Base-by-base conservation (phyloP, 2,888 invertebrate genomes). In the Lasioglossum villosulum region DNA sequence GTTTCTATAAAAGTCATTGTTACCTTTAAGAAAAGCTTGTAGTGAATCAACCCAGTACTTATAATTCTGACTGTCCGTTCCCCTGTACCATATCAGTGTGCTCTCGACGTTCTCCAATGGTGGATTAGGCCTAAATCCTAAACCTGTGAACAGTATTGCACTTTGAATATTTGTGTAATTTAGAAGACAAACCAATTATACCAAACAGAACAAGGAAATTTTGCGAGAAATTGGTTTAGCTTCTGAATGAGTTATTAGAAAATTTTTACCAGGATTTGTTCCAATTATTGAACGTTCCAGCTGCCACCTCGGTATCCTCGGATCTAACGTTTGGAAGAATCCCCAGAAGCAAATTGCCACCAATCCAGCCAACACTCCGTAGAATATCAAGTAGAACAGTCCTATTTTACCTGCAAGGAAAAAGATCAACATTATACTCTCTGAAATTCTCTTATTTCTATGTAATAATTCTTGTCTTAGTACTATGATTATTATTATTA, bases 321-420 rank as follows among this genome's bases (percentile, higher is more conserved):
- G 97, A 95, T 99, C 98, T 93, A 99, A 95, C 0, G 98, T 98
- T 95, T 98, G 98, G 91, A 97, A 97, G 96, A 99, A 99, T 84
- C 98, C 98, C 97, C 98, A 98, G 96, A 99, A 97, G 96, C 99
- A 99, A 87, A 99, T 98, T 34, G 98, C 97, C 88, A 99, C 99
- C 93, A 99, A 97, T 42, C 98, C 98, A 39, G 98, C 98, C 93
- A 99, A 96, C 90, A 98, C 98, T 83, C 97, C 96, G 96, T 99
- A 99, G 96, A 99, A 99, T 92, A 98, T 96, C 92, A 98, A 96
- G 96, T 99, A 99, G 96, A 99, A 99, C n/a, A 98, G 95, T 78
- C 97, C 97, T 94, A 99, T 99, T 96, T 99, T 99, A 86, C 97
- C 99, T 99, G 96, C 71, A 97, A 96, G 75, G 70, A 56, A 82